phyloP scores from a whole-genome alignment of 1,140 invertebrate species.

The Nylanderia fulva region DNA sequence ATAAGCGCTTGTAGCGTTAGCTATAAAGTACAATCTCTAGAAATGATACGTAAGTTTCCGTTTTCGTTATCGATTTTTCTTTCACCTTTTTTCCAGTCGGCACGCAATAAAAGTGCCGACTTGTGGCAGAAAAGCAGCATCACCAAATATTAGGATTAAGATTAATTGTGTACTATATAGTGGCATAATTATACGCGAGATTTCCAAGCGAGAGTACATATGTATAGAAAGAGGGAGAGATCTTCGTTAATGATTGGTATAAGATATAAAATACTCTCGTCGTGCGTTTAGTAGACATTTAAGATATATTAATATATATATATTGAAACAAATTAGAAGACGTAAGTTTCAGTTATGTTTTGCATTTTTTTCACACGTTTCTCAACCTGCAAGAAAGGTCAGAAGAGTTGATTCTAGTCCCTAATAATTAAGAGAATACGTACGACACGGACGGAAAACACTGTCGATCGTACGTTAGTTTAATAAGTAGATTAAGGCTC shows the following conservation, averaged over 20 bases:
- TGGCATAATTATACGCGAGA: not conserved
- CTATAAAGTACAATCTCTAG: constrained; percentile 7
- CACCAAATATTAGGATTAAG: constrained; percentile 67
- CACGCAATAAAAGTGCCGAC: not conserved
- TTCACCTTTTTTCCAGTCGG: constrained; percentile 13
- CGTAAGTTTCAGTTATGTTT: constrained; percentile 70
- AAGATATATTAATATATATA: not conserved
- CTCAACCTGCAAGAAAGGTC: constrained; percentile 66
- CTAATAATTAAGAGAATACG: constrained; percentile 70
- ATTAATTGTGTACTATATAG: not conserved
- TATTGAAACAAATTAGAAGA: constrained; percentile 48
- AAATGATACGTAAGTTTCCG: constrained; percentile 53
- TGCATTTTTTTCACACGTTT: constrained; percentile 71
- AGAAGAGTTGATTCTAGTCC: constrained; percentile 77
- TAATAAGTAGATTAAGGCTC: constrained; percentile 59
- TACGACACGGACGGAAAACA: constrained; percentile 50
- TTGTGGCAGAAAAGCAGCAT: constrained; percentile 56
- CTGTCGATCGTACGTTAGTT: constrained; percentile 50
- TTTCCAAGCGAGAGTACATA: not conserved
- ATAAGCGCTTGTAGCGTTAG: constrained; percentile 26
- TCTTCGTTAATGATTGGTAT: constrained; percentile 45
- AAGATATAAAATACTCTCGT: constrained; percentile 22
- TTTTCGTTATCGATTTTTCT: constrained; percentile 40
- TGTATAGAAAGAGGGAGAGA: constrained; percentile 5
- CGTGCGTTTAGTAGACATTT: not conserved